Evolutionary conservation across 2,113 vertebrate species (phyloP), one percentile per base, ranked within the genome.

Genomic region (Bubo bubo): DNA sequence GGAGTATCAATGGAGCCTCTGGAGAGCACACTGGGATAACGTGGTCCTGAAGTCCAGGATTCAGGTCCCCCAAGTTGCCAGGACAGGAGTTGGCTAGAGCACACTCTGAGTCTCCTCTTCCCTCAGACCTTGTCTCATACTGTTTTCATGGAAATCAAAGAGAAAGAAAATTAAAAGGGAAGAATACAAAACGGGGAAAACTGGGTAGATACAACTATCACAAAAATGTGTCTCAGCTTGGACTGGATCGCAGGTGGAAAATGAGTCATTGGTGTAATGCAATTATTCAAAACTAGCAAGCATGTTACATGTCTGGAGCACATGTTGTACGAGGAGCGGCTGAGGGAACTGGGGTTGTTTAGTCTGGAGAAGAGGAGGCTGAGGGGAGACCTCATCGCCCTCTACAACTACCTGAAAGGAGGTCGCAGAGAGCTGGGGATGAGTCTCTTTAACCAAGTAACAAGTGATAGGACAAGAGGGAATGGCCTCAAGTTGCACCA

Each of bases 61-160:
- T 34, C 1, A 0, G 8, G 21, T 59, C 12, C 14, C 7, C 10
- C 34, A 64, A 4, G 8, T 20, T 59, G 12, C 34, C 27, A 45
- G 22, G 27, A 66, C 12, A 37, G 45, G 37, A 59, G 30, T 2
- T 71, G 50, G 8, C 18, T 71, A 28, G 13, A 66, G 15, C 24
- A 35, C 8, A 8, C 8, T 32, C 21, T 28, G 18, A 81, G 26
- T 34, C 26, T 53, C 26, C 8, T 39, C 39, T 66, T 59, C 37
- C 35, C 58, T 86, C 76, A 60, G 26, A 34, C 20, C 9, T 49
- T 59, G 24, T 22, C 43, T 53, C 18, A 22, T 59, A 34, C 0
- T 41, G 6, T 35, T 76, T 47, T 41, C 45, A 49, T 17, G 26
- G 34, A 88, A 73, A 67, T 77, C 23, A 67, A 68, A 23, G 16